Conservation (phyloP, 92 coral and sea anemone species). For the Palythoa grandis region DNA sequence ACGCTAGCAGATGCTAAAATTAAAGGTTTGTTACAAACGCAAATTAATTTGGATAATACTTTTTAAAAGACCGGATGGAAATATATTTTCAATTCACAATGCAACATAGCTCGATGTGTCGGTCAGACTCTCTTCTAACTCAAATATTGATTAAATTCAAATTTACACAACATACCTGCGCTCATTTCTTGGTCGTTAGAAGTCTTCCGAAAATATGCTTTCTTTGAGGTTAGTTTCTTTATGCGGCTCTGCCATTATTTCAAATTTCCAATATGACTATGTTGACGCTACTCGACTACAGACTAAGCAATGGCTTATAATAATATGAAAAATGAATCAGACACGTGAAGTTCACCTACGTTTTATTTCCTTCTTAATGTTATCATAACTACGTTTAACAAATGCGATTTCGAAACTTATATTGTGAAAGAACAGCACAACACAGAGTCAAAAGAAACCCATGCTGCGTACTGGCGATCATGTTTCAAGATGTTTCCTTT, state of each 20-base stretch:
- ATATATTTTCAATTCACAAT: neutral
- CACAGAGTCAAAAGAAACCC: neutral
- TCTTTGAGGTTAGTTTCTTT: neutral
- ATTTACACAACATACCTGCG: neutral
- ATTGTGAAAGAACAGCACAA: constrained; percentile 20
- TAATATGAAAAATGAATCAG: neutral
- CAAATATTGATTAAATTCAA: neutral
- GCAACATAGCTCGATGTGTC: neutral
- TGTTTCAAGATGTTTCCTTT: constrained; percentile 14
- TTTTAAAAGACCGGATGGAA: constrained; percentile 1
- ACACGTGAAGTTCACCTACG: neutral
- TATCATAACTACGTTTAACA: neutral
- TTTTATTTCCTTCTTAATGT: neutral
- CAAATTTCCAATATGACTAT: neutral
- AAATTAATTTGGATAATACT: neutral
- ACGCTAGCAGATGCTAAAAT: constrained; percentile 19
- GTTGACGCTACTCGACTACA: neutral
- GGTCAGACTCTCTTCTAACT: constrained; percentile 1
- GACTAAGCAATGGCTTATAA: neutral
- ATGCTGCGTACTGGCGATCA: constrained; percentile 1
- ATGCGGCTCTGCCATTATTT: constrained; percentile 2
- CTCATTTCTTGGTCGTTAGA: neutral
- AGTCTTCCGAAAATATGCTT: neutral
- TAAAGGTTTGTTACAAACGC: neutral
- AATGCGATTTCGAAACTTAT: constrained; percentile 11